These are phyloP conservation scores for Arbacia lixula DNA, from an alignment of 53 echinoderm and acorn worm genomes.

Conservation along the genomic window DNA sequence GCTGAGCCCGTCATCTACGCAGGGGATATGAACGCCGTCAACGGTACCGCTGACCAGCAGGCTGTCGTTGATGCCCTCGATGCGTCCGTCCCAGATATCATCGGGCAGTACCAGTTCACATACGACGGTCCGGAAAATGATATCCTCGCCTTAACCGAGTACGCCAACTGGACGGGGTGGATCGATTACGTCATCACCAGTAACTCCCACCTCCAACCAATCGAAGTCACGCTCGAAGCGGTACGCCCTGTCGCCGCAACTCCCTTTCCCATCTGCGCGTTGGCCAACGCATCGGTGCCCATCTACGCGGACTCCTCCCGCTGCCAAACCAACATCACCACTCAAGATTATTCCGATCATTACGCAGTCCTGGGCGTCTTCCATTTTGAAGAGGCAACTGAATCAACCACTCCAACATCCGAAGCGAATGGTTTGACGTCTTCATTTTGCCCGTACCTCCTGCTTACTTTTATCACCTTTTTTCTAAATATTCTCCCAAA, in stretches of 20 bases:
- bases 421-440: no score
- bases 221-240: conserved; percentile 27
- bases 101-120: conserved; percentile 63
- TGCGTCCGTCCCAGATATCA: conserved; percentile 54
- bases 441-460: no score
- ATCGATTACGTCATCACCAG: conserved; percentile 73
- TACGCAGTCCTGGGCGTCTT: conserved; percentile 79
- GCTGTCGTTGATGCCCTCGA: conserved; percentile 45
- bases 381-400: conserved; percentile 60
- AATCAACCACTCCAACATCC: no score
- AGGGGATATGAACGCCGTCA: conserved; percentile 62
- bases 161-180: conserved; percentile 33
- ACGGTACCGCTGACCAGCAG: conserved; percentile 19
- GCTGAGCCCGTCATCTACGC: conserved; percentile 69
- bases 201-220: conserved; percentile 57
- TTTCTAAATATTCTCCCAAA: no score
- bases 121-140: conserved; percentile 70
- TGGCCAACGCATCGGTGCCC: conserved; percentile 11
- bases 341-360: conserved; percentile 81
- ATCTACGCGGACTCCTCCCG: conserved; percentile 61
- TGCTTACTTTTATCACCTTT: no score
- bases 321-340: conserved; percentile 43
- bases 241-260: conserved; percentile 43
- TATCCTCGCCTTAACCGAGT: conserved; percentile 36
- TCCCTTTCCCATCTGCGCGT: conserved; percentile 55